phyloP scores from a whole-genome alignment of 2,888 invertebrate genomes.

The Acrobasis consociella region DNA sequence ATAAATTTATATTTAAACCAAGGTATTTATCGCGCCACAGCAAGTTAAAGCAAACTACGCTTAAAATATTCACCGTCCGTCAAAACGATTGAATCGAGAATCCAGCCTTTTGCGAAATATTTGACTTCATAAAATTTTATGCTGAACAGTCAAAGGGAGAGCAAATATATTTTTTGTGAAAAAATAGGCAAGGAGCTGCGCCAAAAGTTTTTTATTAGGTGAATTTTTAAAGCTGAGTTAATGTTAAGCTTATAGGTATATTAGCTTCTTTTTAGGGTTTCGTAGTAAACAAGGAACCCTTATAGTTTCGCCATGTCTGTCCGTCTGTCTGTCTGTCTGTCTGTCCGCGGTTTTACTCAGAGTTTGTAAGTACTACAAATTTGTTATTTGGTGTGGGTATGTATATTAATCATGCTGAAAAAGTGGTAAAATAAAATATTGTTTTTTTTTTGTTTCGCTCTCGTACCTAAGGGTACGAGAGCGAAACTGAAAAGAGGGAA shows the following conservation, averaged over 20 bases:
- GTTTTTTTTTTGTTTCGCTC: too few relatives aligned
- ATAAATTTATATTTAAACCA: neutral
- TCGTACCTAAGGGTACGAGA: too few relatives aligned
- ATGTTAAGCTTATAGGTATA: neutral
- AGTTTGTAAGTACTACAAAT: too few relatives aligned
- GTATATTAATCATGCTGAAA: too few relatives aligned
- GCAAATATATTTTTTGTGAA: slow-evolving; percentile 7
- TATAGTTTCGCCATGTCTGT: too few relatives aligned
- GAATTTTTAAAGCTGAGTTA: neutral
- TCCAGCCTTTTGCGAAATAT: slow-evolving; percentile 14
- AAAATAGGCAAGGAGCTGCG: neutral
- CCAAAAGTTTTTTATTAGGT: neutral
- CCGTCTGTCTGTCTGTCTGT: too few relatives aligned
- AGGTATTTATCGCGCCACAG: neutral
- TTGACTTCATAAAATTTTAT: slow-evolving; percentile 21
- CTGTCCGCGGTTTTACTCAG: too few relatives aligned
- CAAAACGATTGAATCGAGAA: neutral
- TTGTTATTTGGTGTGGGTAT: too few relatives aligned
- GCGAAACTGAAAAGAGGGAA: too few relatives aligned
- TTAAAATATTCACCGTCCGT: neutral
- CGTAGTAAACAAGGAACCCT: too few relatives aligned
- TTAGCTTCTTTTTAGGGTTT: too few relatives aligned
- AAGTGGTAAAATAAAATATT: too few relatives aligned
- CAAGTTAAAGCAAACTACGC: neutral
- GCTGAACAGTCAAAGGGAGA: slow-evolving; percentile 6